Conservation (phyloP, 2,797 vertebrate genomes). For the Chelonia mydas region DNA sequence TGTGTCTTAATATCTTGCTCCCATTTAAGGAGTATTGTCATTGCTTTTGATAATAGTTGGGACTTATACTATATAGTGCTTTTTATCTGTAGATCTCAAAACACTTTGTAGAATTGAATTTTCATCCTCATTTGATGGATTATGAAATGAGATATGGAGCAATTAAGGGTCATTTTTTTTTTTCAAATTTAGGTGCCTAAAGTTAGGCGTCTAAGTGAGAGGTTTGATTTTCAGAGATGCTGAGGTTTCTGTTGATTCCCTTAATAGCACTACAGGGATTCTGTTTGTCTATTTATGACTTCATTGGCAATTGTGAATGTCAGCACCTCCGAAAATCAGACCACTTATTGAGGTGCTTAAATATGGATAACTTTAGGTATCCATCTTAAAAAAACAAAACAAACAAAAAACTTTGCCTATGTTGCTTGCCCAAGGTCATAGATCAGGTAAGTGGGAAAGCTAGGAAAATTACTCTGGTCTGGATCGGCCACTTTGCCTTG, state of each 20-base stretch:
- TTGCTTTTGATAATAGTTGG: not conserved
- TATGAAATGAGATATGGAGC: not conserved
- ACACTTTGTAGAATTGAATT: not conserved
- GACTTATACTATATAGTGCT: accelerated
- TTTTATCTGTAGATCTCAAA: not conserved
- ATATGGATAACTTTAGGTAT: not conserved
- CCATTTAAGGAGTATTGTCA: not conserved
- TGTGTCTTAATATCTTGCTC: not conserved
- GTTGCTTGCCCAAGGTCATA: not conserved
- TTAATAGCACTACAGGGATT: not conserved
- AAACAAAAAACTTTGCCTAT: not conserved
- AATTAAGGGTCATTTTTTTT: not conserved
- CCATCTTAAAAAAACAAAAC: not conserved
- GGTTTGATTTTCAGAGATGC: not conserved
- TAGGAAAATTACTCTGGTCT: not conserved
- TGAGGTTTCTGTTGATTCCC: not conserved
- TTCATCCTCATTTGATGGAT: not conserved
- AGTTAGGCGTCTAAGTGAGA: not conserved
- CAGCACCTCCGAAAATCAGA: not conserved
- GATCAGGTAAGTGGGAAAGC: not conserved
- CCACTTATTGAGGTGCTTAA: not conserved
- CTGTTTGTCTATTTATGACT: not conserved
- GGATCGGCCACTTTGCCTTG: not conserved
- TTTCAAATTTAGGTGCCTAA: not conserved
- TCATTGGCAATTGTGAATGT: not conserved